Evolutionary conservation across 2,113 vertebrate species (phyloP), one percentile per base, ranked within the genome.

Genomic region (Pogona vitticeps): DNA sequence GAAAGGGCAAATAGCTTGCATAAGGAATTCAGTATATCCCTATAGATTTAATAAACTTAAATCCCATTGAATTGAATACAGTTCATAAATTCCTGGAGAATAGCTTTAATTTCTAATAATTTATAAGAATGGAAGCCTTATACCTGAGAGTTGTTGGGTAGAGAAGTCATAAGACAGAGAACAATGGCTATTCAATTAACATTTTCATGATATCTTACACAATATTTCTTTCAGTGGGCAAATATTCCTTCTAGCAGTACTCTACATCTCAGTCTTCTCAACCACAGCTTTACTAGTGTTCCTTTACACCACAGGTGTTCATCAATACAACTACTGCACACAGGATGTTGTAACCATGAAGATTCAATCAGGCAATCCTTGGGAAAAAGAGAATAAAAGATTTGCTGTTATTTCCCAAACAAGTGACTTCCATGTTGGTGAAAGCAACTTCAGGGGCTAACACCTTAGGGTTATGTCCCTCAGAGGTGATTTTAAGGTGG

Each of bases 101-200:
- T 70, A 76, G 80, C 6, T 86, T 85, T 85, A 26, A 61, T 85
- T 82, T 38, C 65, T 63, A 81, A 4, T 76, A 7, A 76, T 86
- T 72, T 81, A 56, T n/a, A n/a, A n/a, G n/a, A n/a, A n/a, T n/a
- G n/a, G n/a, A n/a, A 61, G n/a, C n/a, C n/a, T n/a, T n/a, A 33
- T 3, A 67, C 28, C 42, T 77, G 40, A 85, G 67, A 33, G 15
- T 58, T 58, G 40, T 77, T 42, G 28, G 38, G 18, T 46, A 15
- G 28, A 70, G 13, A 56, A 42, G 10, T 18, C 73, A 17, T 68
- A 23, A 84, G 76, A 85, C 61, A 56, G 59, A 87, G 0, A 40
- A 86, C 79, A 91, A 70, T 6, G 58, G 5, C 82, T 86, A 21
- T 72, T 78, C 71, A 3, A 20, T 59, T 80, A 1, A 70, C 65